Evolutionary conservation across 2,113 vertebrate species (phyloP).

Genomic region (Trochalopteron elliotii): DNA sequence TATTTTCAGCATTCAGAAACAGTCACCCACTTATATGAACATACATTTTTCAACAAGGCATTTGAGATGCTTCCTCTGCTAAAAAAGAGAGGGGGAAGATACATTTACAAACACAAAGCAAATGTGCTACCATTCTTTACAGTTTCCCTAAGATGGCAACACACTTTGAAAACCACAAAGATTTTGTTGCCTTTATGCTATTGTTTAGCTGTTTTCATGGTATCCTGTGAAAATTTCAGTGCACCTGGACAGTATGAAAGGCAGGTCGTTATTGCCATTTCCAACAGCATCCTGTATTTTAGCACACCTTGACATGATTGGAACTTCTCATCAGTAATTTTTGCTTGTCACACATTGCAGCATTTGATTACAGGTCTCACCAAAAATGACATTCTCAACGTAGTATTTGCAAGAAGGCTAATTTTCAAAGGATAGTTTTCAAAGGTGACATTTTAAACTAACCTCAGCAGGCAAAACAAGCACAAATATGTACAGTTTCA

Average conservation of each 20-base stretch:
- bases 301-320: background rate
- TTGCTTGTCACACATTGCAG: rapidly evolving
- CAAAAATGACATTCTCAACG: background rate
- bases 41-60: background rate
- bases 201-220: background rate
- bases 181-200: background rate
- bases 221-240: background rate
- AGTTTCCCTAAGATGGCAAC: background rate
- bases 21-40: background rate
- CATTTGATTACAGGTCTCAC: background rate
- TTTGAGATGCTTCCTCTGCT: background rate
- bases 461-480: background rate
- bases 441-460: background rate
- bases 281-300: background rate
- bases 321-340: background rate
- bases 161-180: background rate
- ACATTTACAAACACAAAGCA: background rate
- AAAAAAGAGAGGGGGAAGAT: background rate
- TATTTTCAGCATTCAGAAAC: background rate
- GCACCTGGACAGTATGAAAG: background rate
- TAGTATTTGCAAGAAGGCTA: background rate
- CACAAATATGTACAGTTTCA: background rate
- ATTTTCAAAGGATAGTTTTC: background rate
- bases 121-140: background rate
- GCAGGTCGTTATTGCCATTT: background rate